Base-by-base conservation (phyloP, 2,113 vertebrate genomes). In the Prochilodus magdalenae region DNA sequence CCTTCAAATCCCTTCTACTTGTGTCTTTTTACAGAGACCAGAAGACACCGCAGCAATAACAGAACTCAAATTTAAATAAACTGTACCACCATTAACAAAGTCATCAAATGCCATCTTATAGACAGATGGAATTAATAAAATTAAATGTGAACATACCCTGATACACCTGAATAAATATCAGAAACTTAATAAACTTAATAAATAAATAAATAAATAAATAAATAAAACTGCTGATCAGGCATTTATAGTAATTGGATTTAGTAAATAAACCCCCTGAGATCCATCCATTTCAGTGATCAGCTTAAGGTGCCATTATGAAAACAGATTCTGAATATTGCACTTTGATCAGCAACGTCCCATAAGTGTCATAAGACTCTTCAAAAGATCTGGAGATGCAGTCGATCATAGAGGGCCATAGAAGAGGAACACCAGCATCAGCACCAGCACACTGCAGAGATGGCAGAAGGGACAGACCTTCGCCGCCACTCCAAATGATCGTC, bases 381-480 rank as follows among this genome's bases (percentile, higher is more conserved):
- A 13, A 30, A 29, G 27, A 26, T 8, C 6, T 36, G 33, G n/a
- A 26, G 44, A 72, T 12, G 2, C 2, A 12, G n/a, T 20, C 11
- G 6, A 47, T 55, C 11, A 22, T 13, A 66, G 26, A 73, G 26
- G 33, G 16, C 3, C 22, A 49, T 47, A 51, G 79, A 73, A 27
- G 49, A 80, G 15, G n/a, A 60, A 84, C 0, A 0, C 66, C 26
- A 89, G 80, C 83, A 91, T 84, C 86, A 90, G 77, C 81, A 91
- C 89, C 92, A 93, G 88, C 86, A 94, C 75, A 83, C 87, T 89
- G 82, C 90, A 63, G 40, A 87, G 74, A 70, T 88, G 79, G 82
- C 89, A 89, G 73, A 88, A 44, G 69, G 77, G 88, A 87, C 88
- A 89, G 75, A 89, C 83, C 62, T 72, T 66, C 78, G 87, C 60